Conservation (phyloP, 2,888 invertebrate genomes). For the Drosophila picticornis region DNA sequence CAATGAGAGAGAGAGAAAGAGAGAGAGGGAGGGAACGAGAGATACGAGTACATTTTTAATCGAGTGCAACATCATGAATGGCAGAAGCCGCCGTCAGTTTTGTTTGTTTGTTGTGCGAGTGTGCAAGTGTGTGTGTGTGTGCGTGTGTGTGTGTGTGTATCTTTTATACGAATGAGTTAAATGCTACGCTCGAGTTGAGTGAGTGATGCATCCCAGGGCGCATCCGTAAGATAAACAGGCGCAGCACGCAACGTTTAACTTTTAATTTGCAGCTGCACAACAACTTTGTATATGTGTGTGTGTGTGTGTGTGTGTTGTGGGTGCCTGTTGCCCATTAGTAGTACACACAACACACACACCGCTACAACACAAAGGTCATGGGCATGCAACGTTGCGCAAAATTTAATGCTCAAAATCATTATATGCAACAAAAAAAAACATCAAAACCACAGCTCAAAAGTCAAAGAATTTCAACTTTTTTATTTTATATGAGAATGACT, state of each 20-base stretch:
- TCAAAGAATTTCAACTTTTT: background rate
- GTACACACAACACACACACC: conserved; percentile 5
- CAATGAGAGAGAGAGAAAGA: conserved; percentile 1
- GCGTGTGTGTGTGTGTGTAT: conserved; percentile 58
- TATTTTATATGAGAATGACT: background rate
- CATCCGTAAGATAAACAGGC: conserved; percentile 81
- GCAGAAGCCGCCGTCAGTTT: conserved; percentile 66
- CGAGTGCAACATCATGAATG: conserved; percentile 81
- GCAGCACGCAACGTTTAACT: conserved; percentile 82
- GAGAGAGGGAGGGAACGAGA: too few species aligned
- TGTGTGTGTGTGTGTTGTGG: conserved; percentile 29
- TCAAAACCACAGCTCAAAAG: background rate
- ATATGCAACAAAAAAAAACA: conserved; percentile 24
- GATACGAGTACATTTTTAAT: conserved; percentile 68
- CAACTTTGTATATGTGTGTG: conserved; percentile 7
- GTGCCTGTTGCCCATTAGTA: conserved; percentile 31
- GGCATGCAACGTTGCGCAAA: conserved; percentile 69
- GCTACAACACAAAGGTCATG: conserved; percentile 65
- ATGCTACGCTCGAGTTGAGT: conserved; percentile 80
- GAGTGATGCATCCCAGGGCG: conserved; percentile 81
- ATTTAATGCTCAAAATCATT: conserved; percentile 60
- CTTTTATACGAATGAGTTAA: conserved; percentile 80
- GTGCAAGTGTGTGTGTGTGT: background rate
- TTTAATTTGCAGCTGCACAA: conserved; percentile 74
- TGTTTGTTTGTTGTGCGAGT: conserved; percentile 55